These are phyloP conservation scores for Polylopha cassiicola DNA, from an alignment of 2,888 invertebrate species.

Conservation along the genomic window DNA sequence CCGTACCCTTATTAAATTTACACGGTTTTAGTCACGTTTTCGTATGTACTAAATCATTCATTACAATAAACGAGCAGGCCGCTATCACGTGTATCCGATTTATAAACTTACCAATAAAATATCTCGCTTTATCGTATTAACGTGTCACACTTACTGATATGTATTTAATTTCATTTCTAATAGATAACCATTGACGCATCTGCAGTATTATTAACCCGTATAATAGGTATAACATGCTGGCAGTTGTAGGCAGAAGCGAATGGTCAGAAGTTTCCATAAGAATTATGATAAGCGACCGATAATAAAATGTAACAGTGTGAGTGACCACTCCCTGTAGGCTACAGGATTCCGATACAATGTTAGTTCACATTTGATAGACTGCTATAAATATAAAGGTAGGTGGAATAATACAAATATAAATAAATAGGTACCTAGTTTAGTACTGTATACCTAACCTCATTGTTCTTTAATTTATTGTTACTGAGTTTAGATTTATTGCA, in stretches of 20 bases:
- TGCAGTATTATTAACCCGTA: slow-evolving; percentile 13
- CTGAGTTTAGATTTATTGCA: no score
- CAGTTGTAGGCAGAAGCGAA: slow-evolving; percentile 11
- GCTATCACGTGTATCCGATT: slow-evolving; percentile 3
- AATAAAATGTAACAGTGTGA: slow-evolving; percentile 25
- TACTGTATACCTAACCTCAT: no score
- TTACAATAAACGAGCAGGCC: no score
- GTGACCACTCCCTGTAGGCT: no score
- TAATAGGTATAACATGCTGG: slow-evolving; percentile 2
- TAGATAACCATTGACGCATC: slow-evolving; percentile 21
- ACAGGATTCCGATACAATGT: no score
- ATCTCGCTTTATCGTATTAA: no score
- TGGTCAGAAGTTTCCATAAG: slow-evolving; percentile 61
- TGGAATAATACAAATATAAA: no score
- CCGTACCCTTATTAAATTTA: slow-evolving; percentile 16
- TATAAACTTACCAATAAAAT: no score
- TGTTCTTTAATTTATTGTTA: no score
- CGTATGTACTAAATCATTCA: slow-evolving; percentile 2
- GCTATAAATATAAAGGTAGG: no score
- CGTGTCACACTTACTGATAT: slow-evolving; percentile 12
- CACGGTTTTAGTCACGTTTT: slow-evolving; percentile 13
- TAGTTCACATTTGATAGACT: no score
- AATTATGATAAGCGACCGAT: slow-evolving; percentile 41
- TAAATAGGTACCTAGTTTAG: no score
- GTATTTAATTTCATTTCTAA: slow-evolving; percentile 9